A percentile compares a stretch with the other conserved stretches of the same genome.
phyloP scores from a whole-genome alignment of 2,888 invertebrate genomes.

The Hofmannophila pseudospretella region DNA sequence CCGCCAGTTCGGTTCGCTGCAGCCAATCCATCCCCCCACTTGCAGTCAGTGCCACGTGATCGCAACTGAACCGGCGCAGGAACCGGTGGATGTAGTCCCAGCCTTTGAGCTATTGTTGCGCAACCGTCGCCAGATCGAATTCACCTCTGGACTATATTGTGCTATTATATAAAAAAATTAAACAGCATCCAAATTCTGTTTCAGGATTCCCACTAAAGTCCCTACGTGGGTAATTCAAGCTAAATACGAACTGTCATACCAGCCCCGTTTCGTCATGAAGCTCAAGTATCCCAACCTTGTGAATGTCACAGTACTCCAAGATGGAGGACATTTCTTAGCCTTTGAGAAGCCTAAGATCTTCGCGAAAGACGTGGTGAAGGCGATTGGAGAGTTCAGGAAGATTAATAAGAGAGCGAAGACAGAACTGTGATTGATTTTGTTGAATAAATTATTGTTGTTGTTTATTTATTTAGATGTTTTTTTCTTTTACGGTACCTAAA shows the following conservation, averaged over 20 bases:
- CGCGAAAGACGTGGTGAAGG: constrained; percentile 77
- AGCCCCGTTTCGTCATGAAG: constrained; percentile 73
- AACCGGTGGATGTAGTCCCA: no score
- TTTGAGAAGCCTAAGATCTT: constrained; percentile 83
- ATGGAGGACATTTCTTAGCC: constrained; percentile 90
- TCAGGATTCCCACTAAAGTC: constrained; percentile 76
- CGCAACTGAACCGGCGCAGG: no score
- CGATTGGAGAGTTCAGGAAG: constrained; percentile 24
- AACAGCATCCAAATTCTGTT: constrained; percentile 14
- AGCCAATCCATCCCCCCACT: no score
- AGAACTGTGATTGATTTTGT: background rate
- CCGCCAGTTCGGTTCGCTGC: no score
- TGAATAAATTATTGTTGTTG: no score
- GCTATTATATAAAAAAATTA: background rate
- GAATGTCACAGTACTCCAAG: constrained; percentile 75
- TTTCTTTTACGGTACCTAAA: no score
- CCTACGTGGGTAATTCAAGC: constrained; percentile 83
- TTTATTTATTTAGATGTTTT: no score
- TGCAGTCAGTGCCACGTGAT: no score
- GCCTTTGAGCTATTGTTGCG: no score
- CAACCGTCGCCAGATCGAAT: no score
- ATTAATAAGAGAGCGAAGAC: background rate
- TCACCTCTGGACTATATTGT: no score
- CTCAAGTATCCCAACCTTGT: constrained; percentile 80
- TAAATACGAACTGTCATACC: constrained; percentile 79